Base-by-base conservation (phyloP, 2,888 invertebrate species). In the Gari tellinella region DNA sequence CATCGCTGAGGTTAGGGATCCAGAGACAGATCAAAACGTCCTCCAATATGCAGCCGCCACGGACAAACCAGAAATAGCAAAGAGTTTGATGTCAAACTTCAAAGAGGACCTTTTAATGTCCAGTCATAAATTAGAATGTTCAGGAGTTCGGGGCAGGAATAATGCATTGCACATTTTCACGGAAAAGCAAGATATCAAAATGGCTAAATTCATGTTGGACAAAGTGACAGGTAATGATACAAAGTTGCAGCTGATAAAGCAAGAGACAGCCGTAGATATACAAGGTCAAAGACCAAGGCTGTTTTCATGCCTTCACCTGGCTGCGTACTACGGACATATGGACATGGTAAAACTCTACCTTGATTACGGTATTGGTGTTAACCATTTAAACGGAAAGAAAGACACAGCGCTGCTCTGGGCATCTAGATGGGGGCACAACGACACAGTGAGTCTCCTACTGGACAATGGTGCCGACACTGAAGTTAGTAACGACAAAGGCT, bases 351-450 rank as follows among this genome's bases (percentile, higher is more conserved):
- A 69, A 19, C 43, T 84, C 4, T 86, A 78, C 56, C 51, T 84
- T 3, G 66, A 77, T 4, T 74, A 77, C 21, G 85, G 82, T 15
- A 70, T 88, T 1, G 70, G 80, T 12, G 86, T 87, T 2, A 86
- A 90, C 53, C 74, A 80, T 38, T 37, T 78, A 21, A 90, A 89
- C 61, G 82, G 82, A 8, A 91, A 90, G 68, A 85, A 89, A 15
- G 91, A 91, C 76, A 90, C 90, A 0, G 83, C 91, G 0, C 67
- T 90, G n/a, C 70, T 91, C 45, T 91, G 90, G 90, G 91, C 91
- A n/a, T 82, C 89, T 14, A 74, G 90, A 45, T 86, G 86, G 81
- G 88, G 88, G 37, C 88, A 88, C 56, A 61, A 80, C 5, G 64
- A 76, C 5, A 76, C 81, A 0, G 86, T 86, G 4, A 60, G 70